Conservation (phyloP, 1,140 invertebrate species). For the Diorhabda sublineata region DNA sequence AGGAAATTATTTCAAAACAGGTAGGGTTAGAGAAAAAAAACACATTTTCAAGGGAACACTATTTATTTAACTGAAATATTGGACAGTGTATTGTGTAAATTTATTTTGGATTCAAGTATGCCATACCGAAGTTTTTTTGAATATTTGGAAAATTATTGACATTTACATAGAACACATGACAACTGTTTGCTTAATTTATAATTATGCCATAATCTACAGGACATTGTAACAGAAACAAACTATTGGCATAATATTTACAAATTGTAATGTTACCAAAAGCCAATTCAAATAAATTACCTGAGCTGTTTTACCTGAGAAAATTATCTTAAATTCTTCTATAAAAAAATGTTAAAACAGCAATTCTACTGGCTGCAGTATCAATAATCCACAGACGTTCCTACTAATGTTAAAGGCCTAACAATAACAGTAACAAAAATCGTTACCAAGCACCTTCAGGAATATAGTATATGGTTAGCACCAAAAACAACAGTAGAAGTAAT, state of each 20-base stretch:
- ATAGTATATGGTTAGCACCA: slow-evolving; percentile 19
- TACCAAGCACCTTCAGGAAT: slow-evolving; percentile 17
- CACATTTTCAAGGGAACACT: slow-evolving; percentile 46
- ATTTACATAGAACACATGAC: slow-evolving; percentile 16
- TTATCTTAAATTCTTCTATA: background rate
- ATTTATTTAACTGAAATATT: slow-evolving; percentile 47
- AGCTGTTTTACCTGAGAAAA: slow-evolving; percentile 46
- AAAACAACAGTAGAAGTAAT: slow-evolving; percentile 20
- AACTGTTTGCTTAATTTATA: slow-evolving; percentile 13
- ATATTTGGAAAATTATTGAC: slow-evolving; percentile 8
- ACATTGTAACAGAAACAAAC: slow-evolving; percentile 3
- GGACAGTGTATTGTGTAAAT: slow-evolving; percentile 29
- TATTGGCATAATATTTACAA: slow-evolving; percentile 15
- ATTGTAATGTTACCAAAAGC: slow-evolving; percentile 13
- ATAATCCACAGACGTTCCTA: slow-evolving; percentile 9
- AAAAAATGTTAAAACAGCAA: background rate
- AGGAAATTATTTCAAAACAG: too few species aligned
- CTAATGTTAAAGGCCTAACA: slow-evolving; percentile 14
- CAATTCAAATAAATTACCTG: slow-evolving; percentile 35
- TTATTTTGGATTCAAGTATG: slow-evolving; percentile 36
- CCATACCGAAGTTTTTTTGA: slow-evolving; percentile 26
- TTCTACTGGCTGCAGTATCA: slow-evolving; percentile 2
- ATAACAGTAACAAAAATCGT: slow-evolving; percentile 12
- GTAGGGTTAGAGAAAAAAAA: slow-evolving; percentile 9
- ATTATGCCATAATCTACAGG: slow-evolving; percentile 25